Evolutionary conservation across 2,888 invertebrate species (phyloP).

Genomic region (Rugalucina vietnamica): DNA sequence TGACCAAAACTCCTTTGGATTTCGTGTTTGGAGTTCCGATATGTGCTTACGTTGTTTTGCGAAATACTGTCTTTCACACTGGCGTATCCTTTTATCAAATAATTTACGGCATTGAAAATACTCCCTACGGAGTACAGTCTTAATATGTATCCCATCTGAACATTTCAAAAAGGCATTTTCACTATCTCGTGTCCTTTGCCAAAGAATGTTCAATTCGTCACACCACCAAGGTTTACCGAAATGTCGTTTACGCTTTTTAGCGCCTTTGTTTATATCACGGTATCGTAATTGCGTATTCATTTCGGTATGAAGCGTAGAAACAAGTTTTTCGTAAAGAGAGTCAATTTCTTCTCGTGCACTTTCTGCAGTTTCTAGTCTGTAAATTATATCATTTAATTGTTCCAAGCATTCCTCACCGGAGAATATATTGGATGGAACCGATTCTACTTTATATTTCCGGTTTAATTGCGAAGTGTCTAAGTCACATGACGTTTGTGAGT

Average conservation of each 20-base stretch:
- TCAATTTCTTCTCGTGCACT: not conserved
- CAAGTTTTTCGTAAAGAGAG: not conserved
- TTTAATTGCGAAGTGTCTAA: not conserved
- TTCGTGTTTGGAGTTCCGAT: not conserved
- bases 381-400: not conserved
- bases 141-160: not conserved
- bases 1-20: conserved; percentile 20
- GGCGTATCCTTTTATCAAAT: too few relatives aligned
- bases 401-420: not conserved
- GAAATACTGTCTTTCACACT: too few relatives aligned
- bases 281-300: not conserved
- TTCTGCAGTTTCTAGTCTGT: not conserved
- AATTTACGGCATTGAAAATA: too few relatives aligned
- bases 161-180: not conserved
- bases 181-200: not conserved
- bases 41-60: not conserved
- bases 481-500: not conserved
- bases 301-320: not conserved
- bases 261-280: not conserved
- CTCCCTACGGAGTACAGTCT: too few relatives aligned
- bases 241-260: not conserved
- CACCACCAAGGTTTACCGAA: not conserved
- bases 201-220: not conserved
- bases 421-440: not conserved
- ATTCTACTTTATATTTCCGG: not conserved